These are phyloP conservation scores for Latheticus oryzae DNA, from an alignment of 2,888 invertebrate species.

Conservation along the genomic window DNA sequence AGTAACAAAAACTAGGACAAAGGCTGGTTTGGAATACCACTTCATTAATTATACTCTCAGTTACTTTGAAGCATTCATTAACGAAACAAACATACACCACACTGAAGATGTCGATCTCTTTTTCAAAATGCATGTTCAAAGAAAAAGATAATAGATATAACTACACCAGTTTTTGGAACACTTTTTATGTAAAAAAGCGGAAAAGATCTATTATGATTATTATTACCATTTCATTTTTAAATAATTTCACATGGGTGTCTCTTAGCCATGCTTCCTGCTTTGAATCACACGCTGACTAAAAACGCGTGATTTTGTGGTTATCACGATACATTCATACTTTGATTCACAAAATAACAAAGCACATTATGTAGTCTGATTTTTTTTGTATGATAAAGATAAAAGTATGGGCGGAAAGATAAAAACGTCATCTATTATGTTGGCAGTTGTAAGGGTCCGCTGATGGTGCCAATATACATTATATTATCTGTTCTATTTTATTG, in stretches of 20 bases:
- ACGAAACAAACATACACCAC: too few relatives aligned
- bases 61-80: too few relatives aligned
- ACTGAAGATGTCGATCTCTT: too few relatives aligned
- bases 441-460: too few relatives aligned
- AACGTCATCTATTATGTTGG: too few relatives aligned
- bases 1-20: too few relatives aligned
- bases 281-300: slow-evolving; percentile 22
- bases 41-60: too few relatives aligned
- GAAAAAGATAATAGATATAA: too few relatives aligned
- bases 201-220: slow-evolving; percentile 2
- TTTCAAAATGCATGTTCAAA: too few relatives aligned
- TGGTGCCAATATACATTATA: too few relatives aligned
- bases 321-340: slow-evolving; percentile 15
- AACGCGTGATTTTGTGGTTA: slow-evolving; percentile 11
- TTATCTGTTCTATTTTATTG: slow-evolving; percentile 22
- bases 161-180: too few relatives aligned
- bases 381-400: slow-evolving; percentile 17
- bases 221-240: slow-evolving; percentile 11
- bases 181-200: slow-evolving; percentile 5
- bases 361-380: slow-evolving; percentile 1
- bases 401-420: not conserved
- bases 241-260: slow-evolving; percentile 13
- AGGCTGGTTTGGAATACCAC: too few relatives aligned
- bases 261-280: slow-evolving; percentile 24
- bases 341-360: slow-evolving; percentile 23